Percentiles rank a stretch among this genome's conserved stretches.
Evolutionary conservation across 2,888 invertebrate genomes (phyloP).

Genomic region (Pachycephus smyrnensis): DNA sequence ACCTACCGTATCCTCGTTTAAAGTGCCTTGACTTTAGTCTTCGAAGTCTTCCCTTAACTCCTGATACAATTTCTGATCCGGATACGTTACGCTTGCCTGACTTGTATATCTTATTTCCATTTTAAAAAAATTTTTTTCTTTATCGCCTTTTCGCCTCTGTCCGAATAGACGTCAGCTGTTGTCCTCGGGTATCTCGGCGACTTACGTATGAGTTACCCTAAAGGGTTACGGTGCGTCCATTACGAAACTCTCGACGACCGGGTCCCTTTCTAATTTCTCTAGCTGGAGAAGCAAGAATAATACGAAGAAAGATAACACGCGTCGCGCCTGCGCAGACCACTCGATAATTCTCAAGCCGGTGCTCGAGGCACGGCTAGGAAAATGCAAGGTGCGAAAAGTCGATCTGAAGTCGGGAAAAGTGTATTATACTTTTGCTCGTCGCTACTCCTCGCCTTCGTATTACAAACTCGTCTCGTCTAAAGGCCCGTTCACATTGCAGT

Average conservation of each 20-base stretch:
- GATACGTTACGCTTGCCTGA: background rate
- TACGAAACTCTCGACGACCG: background rate
- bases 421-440: background rate
- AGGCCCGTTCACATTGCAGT: slow-evolving; percentile 51
- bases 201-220: background rate
- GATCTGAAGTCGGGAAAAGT: background rate
- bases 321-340: background rate
- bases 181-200: background rate
- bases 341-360: background rate
- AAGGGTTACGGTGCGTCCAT: background rate
- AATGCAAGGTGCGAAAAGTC: background rate
- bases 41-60: background rate
- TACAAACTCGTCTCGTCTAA: background rate
- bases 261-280: background rate
- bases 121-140: background rate
- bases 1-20: background rate
- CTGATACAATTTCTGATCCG: background rate
- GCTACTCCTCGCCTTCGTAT: background rate
- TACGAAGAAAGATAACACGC: background rate
- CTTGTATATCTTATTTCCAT: background rate
- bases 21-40: background rate
- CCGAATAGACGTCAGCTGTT: background rate
- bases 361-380: background rate
- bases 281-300: background rate
- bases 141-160: background rate